phyloP scores from a whole-genome alignment of 1,140 invertebrate species.

The Ips nitidus region DNA sequence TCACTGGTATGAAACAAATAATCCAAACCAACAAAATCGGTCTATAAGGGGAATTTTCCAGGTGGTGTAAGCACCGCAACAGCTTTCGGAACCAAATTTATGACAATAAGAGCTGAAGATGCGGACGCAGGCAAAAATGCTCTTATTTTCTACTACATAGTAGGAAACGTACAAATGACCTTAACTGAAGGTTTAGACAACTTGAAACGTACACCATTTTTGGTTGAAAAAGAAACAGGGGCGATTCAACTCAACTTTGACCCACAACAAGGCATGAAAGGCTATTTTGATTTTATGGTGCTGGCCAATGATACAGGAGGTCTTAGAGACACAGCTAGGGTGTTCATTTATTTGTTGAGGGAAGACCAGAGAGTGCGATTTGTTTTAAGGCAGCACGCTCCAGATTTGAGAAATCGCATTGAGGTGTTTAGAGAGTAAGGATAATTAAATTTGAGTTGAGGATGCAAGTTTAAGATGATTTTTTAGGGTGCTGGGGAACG shows the following conservation, averaged over 20 bases:
- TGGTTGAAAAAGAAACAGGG: conserved; percentile 78
- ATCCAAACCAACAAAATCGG: neutral
- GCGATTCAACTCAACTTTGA: conserved; percentile 89
- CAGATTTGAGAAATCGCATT: conserved; percentile 78
- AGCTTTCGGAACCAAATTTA: conserved; percentile 86
- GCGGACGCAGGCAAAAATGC: conserved; percentile 76
- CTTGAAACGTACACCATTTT: conserved; percentile 76
- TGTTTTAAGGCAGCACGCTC: conserved; percentile 84
- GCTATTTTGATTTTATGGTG: conserved; percentile 92
- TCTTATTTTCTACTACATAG: conserved; percentile 74
- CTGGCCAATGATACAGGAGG: conserved; percentile 83
- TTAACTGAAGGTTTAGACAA: conserved; percentile 84
- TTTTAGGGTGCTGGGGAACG: conserved; percentile 72
- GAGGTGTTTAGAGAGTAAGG: conserved; percentile 78
- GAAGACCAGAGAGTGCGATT: conserved; percentile 93
- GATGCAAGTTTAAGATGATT: conserved; percentile 17
- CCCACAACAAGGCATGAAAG: conserved; percentile 94
- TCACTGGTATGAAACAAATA: conserved; percentile 63
- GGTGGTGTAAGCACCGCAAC: conserved; percentile 89
- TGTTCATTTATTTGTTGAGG: conserved; percentile 87
- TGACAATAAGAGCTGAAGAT: conserved; percentile 86
- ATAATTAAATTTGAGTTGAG: neutral
- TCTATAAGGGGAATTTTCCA: neutral
- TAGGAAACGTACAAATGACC: conserved; percentile 77
- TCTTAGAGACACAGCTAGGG: conserved; percentile 73